phyloP scores from a whole-genome alignment of 2,888 invertebrate species.

The Polia nebulosa region DNA sequence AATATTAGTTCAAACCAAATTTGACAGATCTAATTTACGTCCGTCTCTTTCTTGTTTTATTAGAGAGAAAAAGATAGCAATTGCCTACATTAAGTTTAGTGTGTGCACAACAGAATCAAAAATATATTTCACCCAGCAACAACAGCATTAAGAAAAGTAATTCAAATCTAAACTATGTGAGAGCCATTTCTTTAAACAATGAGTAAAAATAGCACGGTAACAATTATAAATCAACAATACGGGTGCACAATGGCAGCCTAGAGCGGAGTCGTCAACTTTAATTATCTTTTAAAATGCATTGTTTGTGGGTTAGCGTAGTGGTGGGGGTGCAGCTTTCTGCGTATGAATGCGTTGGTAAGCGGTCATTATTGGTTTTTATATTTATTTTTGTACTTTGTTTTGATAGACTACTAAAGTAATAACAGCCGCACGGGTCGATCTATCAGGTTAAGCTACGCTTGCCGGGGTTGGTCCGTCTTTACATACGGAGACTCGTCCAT shows the following conservation, averaged over 20 bases:
- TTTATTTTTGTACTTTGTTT: background rate
- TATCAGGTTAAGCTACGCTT: no score
- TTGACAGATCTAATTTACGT: no score
- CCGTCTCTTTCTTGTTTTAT: no score
- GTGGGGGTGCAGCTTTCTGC: background rate
- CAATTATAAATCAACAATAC: slow-evolving; percentile 78
- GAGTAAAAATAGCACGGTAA: slow-evolving; percentile 66
- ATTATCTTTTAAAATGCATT: slow-evolving; percentile 75
- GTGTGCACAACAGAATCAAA: no score
- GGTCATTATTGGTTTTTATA: background rate
- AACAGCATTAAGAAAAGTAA: slow-evolving; percentile 37
- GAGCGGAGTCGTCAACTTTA: slow-evolving; percentile 70
- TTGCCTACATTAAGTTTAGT: no score
- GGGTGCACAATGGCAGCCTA: slow-evolving; percentile 65
- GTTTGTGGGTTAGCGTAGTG: slow-evolving; percentile 61
- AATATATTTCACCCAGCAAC: background rate
- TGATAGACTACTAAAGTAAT: background rate
- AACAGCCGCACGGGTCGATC: no score
- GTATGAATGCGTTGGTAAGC: slow-evolving; percentile 6
- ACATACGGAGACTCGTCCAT: no score
- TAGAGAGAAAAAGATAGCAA: no score
- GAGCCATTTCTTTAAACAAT: slow-evolving; percentile 61
- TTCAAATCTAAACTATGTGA: slow-evolving; percentile 58
- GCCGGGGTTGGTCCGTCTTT: no score
- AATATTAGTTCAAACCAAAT: no score